phyloP scores from a whole-genome alignment of 2,888 invertebrate genomes.

The Psylliodes chrysocephalus region DNA sequence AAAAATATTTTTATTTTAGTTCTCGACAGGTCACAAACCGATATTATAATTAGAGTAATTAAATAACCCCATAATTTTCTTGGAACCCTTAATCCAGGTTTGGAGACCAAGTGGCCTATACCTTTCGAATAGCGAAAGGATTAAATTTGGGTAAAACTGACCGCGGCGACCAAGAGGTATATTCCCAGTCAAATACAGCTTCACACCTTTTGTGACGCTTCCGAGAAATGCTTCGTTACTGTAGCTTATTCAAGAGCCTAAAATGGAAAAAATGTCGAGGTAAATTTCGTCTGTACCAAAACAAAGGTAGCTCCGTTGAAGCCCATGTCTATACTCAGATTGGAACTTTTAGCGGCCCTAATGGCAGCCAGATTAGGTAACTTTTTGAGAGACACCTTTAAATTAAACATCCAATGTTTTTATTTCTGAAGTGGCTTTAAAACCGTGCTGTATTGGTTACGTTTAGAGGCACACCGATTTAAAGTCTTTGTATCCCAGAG shows the following conservation, averaged over 20 bases:
- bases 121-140: no score
- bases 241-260: constrained; percentile 19
- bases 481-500: constrained; percentile 8
- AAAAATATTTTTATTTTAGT: no score
- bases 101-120: no score
- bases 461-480: neutral
- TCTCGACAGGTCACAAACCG: no score
- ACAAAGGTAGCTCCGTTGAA: constrained; percentile 20
- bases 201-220: constrained; percentile 25
- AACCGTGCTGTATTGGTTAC: constrained; percentile 9
- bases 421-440: constrained; percentile 14
- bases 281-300: constrained; percentile 8
- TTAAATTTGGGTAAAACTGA: no score
- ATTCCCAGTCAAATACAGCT: no score
- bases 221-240: constrained; percentile 7
- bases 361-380: constrained; percentile 5
- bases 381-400: neutral
- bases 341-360: constrained; percentile 23
- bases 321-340: no score
- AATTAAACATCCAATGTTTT: neutral
- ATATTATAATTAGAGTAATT: no score
- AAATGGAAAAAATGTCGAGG: neutral
- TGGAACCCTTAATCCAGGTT: no score
- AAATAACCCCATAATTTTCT: no score
- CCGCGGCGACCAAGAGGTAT: no score